phyloP scores from a whole-genome alignment of 2,797 vertebrate species.

The Gymnoscopelus microlampas region DNA sequence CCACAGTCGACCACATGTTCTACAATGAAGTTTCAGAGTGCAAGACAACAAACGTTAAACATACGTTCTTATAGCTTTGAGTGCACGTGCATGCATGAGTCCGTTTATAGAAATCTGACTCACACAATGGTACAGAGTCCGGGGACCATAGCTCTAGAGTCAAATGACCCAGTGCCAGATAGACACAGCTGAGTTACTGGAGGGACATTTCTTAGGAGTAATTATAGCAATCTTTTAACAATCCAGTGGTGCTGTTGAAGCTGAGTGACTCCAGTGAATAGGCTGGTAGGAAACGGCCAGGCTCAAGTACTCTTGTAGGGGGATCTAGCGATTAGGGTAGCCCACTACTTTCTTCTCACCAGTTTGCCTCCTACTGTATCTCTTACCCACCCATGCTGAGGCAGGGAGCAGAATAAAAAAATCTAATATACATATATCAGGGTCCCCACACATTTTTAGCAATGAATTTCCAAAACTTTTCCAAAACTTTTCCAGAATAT shows the following conservation, averaged over 20 bases:
- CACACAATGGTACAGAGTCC: conserved; percentile 39
- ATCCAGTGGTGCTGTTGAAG: conserved; percentile 42
- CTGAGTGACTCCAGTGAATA: conserved; percentile 48
- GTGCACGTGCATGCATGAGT: no score
- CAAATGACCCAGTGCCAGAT: conserved; percentile 47
- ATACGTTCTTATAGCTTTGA: no score
- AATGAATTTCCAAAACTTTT: no score
- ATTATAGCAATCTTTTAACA: conserved; percentile 55
- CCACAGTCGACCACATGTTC: no score
- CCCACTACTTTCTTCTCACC: conserved; percentile 41
- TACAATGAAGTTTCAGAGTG: no score
- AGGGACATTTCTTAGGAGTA: conserved; percentile 60
- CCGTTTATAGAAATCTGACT: no score
- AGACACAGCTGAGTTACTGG: conserved; percentile 36
- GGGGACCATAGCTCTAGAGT: conserved; percentile 28
- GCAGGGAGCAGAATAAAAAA: no score
- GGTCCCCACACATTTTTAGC: no score
- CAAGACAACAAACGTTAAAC: no score
- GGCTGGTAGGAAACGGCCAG: conserved; percentile 21
- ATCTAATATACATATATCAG: no score
- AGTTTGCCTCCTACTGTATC: conserved; percentile 15
- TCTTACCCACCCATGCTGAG: conserved; percentile 2
- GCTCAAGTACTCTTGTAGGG: conserved; percentile 64
- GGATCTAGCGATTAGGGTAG: conserved; percentile 39
- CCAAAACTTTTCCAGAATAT: no score